Base-by-base conservation (phyloP, 2,888 invertebrate species). In the Buathra laborator region DNA sequence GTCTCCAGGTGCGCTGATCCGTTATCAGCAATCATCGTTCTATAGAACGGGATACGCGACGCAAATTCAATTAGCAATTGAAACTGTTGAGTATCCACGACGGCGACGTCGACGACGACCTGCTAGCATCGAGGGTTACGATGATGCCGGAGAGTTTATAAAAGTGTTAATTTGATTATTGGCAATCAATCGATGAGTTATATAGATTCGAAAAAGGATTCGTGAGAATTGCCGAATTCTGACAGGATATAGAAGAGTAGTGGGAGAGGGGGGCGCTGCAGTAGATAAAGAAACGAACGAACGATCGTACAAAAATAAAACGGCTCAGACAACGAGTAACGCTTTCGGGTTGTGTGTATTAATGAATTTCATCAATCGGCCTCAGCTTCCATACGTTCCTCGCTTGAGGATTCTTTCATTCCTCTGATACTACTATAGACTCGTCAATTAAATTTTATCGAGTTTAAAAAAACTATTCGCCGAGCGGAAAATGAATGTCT, bases 171-270 rank as follows among this genome's bases (percentile, higher is more conserved):
- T 90, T 87, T 86, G 87, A 91, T 91, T 90, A 90, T 90, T 87
- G 90, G 86, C 89, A 91, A 91, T 91, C 90, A 91, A 90, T 90
- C 88, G 86, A 59, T 72, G 77, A 68, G 84, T 86, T 43, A 71
- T 74, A 78, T 74, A 74, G 79, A 75, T 71, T 51, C 32, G 46
- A 56, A 37, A 44, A 76, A 53, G 70, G 62, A 24, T 67, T 83
- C 53, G 51, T 59, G 37, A 67, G 59, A 48, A 68, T 56, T 43
- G 53, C 43, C 46, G 64, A 75, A 67, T 77, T 64, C 67, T 51
- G 51, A 82, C 68, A 66, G 56, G n/a, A 32, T 16, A 53, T 56
- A 84, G 68, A 64, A 66, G 37, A 16, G 16, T 16, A 0, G 56
- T 19, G 24, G 16, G 53, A 7, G 10, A 9, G 53, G 19, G 19